Conservation (phyloP, 2,113 vertebrate species). For the Mus musculus region GRCm39 chr16:21592501-21593000, state of each 20-base stretch:
- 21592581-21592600: conserved; percentile 4
- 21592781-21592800: background rate
- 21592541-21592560: background rate
- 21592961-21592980: background rate
- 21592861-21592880: background rate
- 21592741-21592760: conserved; percentile 19
- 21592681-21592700: conserved; percentile 46
- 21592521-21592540: background rate
- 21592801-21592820: background rate
- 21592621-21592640: background rate
- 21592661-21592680: conserved; percentile 32
- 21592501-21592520: background rate
- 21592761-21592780: background rate
- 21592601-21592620: background rate
- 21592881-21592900: background rate
- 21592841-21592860: background rate
- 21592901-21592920: background rate
- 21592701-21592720: background rate
- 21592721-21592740: conserved; percentile 16
- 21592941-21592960: background rate
- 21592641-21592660: background rate
- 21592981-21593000: background rate
- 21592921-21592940: background rate
- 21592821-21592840: background rate
- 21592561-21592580: background rate